These are phyloP conservation scores for Proales similis DNA, from an alignment of 1,140 invertebrate genomes.

Conservation along the genomic window DNA sequence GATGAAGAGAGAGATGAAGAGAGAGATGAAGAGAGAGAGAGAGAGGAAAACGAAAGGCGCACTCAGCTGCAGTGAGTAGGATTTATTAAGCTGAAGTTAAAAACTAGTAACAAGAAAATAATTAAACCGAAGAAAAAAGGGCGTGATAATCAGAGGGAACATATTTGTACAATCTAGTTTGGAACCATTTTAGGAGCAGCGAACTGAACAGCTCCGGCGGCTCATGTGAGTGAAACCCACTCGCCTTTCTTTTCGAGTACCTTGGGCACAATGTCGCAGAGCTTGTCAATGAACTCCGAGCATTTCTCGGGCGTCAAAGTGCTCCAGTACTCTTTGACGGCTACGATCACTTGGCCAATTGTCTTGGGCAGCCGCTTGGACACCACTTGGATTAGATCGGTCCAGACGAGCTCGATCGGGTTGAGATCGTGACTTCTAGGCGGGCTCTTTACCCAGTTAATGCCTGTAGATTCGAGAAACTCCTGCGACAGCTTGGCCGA, in stretches of 20 bases:
- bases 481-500: slow-evolving; percentile 34
- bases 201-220: too few relatives aligned
- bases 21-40: too few relatives aligned
- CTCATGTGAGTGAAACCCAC: slow-evolving; percentile 32
- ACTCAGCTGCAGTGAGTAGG: too few relatives aligned
- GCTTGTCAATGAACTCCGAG: slow-evolving; percentile 31
- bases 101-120: too few relatives aligned
- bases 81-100: too few relatives aligned
- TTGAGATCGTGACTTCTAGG: slow-evolving; percentile 31
- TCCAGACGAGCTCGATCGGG: slow-evolving; percentile 31
- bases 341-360: slow-evolving; percentile 25
- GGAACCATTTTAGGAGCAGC: too few relatives aligned
- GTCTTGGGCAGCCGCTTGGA: slow-evolving; percentile 31
- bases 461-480: slow-evolving; percentile 27
- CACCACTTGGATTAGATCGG: slow-evolving; percentile 23
- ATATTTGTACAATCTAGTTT: too few relatives aligned
- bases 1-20: too few relatives aligned
- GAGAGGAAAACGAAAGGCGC: too few relatives aligned
- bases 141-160: too few relatives aligned
- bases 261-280: slow-evolving; percentile 14
- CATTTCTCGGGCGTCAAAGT: slow-evolving; percentile 30
- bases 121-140: too few relatives aligned
- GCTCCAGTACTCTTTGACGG: slow-evolving; percentile 34
- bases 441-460: slow-evolving; percentile 35
- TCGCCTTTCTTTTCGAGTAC: slow-evolving; percentile 34